Evolutionary conservation across 1,140 invertebrate species (phyloP).

Genomic region (Marisa cornuarietis): DNA sequence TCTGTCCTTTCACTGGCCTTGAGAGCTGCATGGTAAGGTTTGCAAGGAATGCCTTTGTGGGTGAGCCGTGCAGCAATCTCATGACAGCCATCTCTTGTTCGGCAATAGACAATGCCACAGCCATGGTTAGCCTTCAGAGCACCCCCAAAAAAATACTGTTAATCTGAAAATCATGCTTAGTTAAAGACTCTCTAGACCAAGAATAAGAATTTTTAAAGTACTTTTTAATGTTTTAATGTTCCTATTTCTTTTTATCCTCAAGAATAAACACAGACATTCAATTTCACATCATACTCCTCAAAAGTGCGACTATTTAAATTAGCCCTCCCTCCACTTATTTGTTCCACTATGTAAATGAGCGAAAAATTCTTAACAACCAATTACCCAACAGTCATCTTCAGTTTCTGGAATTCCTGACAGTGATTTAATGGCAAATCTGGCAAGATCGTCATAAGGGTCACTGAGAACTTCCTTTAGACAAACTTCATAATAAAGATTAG

Average conservation of each 20-base stretch:
- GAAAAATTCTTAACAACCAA: conserved; percentile 63
- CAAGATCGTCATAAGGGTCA: conserved; percentile 81
- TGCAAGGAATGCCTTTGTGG: conserved; percentile 69
- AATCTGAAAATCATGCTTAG: too few relatives aligned
- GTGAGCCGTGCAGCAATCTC: conserved; percentile 72
- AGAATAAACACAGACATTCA: too few relatives aligned
- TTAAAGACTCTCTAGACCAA: too few relatives aligned
- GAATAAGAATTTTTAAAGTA: too few relatives aligned
- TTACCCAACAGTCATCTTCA: conserved; percentile 52
- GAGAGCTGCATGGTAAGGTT: conserved; percentile 75
- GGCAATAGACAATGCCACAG: conserved; percentile 80
- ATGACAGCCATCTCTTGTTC: conserved; percentile 74
- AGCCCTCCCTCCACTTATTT: too few relatives aligned
- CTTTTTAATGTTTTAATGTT: too few relatives aligned
- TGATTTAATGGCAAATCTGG: conserved; percentile 72
- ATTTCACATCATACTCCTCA: too few relatives aligned
- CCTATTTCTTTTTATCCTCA: too few relatives aligned
- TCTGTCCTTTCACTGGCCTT: conserved; percentile 67
- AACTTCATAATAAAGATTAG: conserved; percentile 79
- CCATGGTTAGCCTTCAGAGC: conserved; percentile 35
- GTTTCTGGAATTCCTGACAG: conserved; percentile 43
- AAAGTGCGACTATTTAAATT: too few relatives aligned
- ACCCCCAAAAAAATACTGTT: too few relatives aligned
- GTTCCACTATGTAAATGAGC: not conserved
- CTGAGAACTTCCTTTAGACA: conserved; percentile 82